Percentiles rank a stretch among this genome's conserved stretches.
phyloP scores from a whole-genome alignment of 2,113 vertebrate genomes.

The Coptodon rendalli region DNA sequence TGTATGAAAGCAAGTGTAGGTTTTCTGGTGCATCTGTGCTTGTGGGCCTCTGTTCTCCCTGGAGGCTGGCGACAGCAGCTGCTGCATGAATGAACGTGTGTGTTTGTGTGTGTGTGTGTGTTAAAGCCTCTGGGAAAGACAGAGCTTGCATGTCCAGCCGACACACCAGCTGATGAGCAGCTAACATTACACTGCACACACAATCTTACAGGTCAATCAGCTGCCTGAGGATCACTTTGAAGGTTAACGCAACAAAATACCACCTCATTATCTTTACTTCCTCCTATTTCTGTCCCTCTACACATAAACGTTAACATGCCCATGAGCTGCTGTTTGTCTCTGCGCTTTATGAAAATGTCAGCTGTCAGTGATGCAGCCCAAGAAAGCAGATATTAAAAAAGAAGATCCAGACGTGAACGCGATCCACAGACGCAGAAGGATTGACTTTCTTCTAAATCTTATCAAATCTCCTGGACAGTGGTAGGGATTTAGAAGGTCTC shows the following conservation, averaged over 20 bases:
- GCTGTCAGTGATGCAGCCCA: background rate
- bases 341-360: background rate
- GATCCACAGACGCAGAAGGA: background rate
- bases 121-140: slow-evolving; percentile 41
- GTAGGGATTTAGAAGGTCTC: background rate
- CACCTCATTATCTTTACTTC: background rate
- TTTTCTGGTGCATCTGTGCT: slow-evolving; percentile 43
- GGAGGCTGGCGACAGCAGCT: slow-evolving; percentile 47
- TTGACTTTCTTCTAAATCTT: background rate
- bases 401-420: background rate
- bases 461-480: background rate
- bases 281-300: background rate
- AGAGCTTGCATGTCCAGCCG: slow-evolving; percentile 38
- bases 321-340: background rate
- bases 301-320: background rate
- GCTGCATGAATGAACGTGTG: slow-evolving; percentile 48
- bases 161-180: slow-evolving; percentile 50
- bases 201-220: slow-evolving; percentile 39
- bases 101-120: slow-evolving; percentile 30
- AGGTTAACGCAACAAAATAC: background rate
- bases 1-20: background rate
- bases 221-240: background rate
- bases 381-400: background rate
- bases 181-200: slow-evolving; percentile 2
- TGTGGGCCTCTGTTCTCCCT: slow-evolving; percentile 30